A percentile compares a stretch with the other conserved stretches of the same genome.
phyloP scores from a whole-genome alignment of 2,113 vertebrate genomes.

The Podarcis cretensis region DNA sequence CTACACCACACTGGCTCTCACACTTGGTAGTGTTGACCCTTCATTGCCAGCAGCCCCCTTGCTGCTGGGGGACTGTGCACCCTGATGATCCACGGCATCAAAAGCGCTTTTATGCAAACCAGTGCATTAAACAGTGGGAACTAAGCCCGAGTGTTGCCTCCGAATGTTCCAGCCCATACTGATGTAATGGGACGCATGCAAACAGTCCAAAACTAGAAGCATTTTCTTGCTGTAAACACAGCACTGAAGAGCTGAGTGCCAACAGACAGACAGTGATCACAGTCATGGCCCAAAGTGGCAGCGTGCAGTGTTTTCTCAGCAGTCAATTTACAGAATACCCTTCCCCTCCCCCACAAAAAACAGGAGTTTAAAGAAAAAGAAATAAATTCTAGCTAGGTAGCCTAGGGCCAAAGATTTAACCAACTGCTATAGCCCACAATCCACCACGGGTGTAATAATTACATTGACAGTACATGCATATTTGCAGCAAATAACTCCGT shows the following conservation, averaged over 20 bases:
- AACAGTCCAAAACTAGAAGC: background rate
- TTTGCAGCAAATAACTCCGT: background rate
- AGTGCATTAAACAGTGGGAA: background rate
- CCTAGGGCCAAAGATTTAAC: background rate
- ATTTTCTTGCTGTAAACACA: constrained; percentile 13
- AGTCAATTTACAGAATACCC: rapidly evolving
- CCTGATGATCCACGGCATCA: background rate
- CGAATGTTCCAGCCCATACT: background rate
- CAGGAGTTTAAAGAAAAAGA: background rate
- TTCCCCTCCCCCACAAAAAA: background rate
- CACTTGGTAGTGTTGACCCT: background rate
- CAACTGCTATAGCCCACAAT: constrained; percentile 12
- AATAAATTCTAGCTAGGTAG: background rate
- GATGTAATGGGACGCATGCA: background rate
- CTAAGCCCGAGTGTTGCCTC: background rate
- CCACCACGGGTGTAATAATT: constrained; percentile 36
- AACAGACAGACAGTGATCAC: background rate
- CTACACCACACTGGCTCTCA: no score
- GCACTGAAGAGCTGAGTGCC: background rate
- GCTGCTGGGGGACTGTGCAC: background rate
- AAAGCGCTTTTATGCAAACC: background rate
- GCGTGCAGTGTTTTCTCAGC: background rate
- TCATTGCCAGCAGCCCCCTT: background rate
- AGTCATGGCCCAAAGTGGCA: constrained; percentile 30
- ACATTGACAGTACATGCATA: background rate